Evolutionary conservation across 1,140 invertebrate genomes (phyloP), one percentile per base, ranked within the genome.

Genomic region (Thaumetopoea pityocampa): DNA sequence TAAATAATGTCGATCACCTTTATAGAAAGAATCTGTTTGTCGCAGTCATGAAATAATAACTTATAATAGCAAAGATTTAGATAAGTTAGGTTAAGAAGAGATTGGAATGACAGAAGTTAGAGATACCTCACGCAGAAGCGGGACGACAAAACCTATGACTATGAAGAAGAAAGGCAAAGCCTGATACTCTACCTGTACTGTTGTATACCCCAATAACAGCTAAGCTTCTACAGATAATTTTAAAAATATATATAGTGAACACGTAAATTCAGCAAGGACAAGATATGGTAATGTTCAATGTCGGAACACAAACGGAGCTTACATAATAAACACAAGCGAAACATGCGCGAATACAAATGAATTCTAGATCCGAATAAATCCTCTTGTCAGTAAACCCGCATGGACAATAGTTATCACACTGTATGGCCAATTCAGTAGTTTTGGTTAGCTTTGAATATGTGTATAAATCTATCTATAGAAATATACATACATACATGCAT

Each of bases 321-420:
- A 66, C 65, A 64, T 71, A 71, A 54, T 38, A 24, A 27, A 60
- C 40, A 16, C 22, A 29, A 44, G 19, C 11, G 41, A 53, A 56
- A 60, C 50, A 49, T 53, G 69, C 3, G 18, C 11, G 33, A 67
- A 73, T 73, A 70, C 60, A 62, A 69, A 74, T 74, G 51, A 53
- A 40, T 27, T 57, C 38, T 40, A 42, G 56, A 53, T 53, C 44
- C 2, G 28, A 28, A 36, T 34, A n/a, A n/a, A 48, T 46, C 34
- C 15, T 35, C 26, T 38, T 42, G 23, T 24, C 28, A 19, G 14
- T 7, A 32, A 29, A 18, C 11, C 17, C 9, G 51, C 40, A 46
- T 54, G 51, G 45, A 46, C 30, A 37, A 19, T 8, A 3, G 10
- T 35, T 35, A 20, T 20, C 11, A 35, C 7, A 35, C 5, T 15